Base-by-base conservation (phyloP, 2,113 vertebrate species). In the Uropsilus gracilis region DNA sequence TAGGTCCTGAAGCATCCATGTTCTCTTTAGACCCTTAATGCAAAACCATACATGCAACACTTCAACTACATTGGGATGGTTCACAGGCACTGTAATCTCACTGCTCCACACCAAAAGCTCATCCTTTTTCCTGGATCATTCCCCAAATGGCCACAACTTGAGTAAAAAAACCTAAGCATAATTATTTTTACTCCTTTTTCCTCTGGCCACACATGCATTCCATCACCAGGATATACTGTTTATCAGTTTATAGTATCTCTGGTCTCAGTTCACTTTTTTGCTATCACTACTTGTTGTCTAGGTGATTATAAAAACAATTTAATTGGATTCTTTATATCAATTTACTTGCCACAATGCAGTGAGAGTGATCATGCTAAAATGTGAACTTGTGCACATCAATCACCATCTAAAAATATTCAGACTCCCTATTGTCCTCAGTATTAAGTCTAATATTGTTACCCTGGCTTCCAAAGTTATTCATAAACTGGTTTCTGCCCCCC, bases 41-140 rank as follows among this genome's bases (percentile, higher is more conserved):
- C 22, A 42, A 14, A 20, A 39, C 39, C 13, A 16, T 10, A 22
- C 0, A 13, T 2, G 10, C 28, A 53, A 12, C 17, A 71, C 8
- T n/a, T 1, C 3, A 26, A n/a, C 24, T 32, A 8, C 22, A 3
- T 69, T 8, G 8, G 34, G 8, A 37, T 17, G 0, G 30, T 0
- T 9, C 6, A 11, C 4, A 46, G 37, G 24, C 42, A 39, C 46
- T 5, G 30, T 14, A 42, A 9, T 57, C 30, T 28, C 16, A 30
- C 2, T 1, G 57, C 42, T 72, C 26, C 2, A 24, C 12, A 1
- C 26, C 1, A 1, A 72, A 48, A 24, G 12, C 26, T 50, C 5
- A 9, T 22, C 24, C 28, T 44, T 8, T 83, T 91, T 53, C 28
- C 11, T 28, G 8, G 30, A 53, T 37, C 18, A 34, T 26, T 66